Base-by-base conservation (phyloP, 2,888 invertebrate species). In the Archips xylosteana region DNA sequence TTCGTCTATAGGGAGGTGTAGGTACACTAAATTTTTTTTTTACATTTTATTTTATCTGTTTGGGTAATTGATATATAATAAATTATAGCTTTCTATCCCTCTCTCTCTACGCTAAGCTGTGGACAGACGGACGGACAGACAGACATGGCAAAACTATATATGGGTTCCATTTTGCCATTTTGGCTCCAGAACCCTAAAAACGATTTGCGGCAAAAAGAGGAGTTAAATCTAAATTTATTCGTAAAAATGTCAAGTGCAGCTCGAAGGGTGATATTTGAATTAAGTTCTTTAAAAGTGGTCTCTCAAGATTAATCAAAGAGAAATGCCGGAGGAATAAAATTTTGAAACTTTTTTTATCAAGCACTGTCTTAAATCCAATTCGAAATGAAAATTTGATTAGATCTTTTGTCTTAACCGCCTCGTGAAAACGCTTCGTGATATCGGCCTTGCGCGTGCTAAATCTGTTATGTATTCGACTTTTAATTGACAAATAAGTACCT, bases 181-280 rank as follows among this genome's bases (percentile, higher is more conserved):
- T 23, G 23, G 23, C 23, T 23, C 23, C 23, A 23, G 23, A 23
- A 23, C 23, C 23, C 49, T 9, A 64, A 13, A 15, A 13, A 60
- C n/a, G 23, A 34, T 60, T 64, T 36, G 13, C 12, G 23, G 49
- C 15, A 3, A 39, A 23, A 71, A 49, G 49, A 49, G 49, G 32
- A 39, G 13, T 34, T 12, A 47, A n/a, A 10, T 45, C 34, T 54
- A 23, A 69, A 54, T 54, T 23, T 65, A 36, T 61, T 54, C 64
- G 60, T 23, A 61, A 64, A 69, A 69, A 54, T 54, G 42, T 54
- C 69, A 64, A 69, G 64, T 51, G 62, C 42, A 42, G 42, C 45
- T 74, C n/a, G 59, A 70, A 64, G 69, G 64, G 74, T 69, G 64
- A 70, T 61, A 70, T 70, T 74, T 61, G 70, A 70, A 74, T 74